A percentile compares a stretch with the other conserved stretches of the same genome.
These are phyloP conservation scores for Diplodus sargus DNA, from an alignment of 2,797 vertebrate genomes.

Conservation along the genomic window DNA sequence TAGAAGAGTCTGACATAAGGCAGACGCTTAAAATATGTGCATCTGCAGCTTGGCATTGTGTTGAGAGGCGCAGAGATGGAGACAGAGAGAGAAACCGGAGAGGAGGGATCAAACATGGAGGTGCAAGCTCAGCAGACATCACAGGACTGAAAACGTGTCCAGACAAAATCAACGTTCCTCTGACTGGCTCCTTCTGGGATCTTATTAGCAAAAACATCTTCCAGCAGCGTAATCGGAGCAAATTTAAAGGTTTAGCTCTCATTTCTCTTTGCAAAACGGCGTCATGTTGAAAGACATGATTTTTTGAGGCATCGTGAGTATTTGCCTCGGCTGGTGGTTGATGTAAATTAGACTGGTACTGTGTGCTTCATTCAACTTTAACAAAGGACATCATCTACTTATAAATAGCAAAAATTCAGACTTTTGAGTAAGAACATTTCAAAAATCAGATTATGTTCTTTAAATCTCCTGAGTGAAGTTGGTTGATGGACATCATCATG, in stretches of 20 bases:
- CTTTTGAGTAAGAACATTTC: not conserved
- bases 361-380: not conserved
- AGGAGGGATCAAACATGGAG: slow-evolving; percentile 38
- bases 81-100: not conserved
- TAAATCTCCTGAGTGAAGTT: too few relatives aligned
- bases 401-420: not conserved
- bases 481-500: not conserved
- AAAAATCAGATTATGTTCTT: not conserved
- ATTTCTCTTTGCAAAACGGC: slow-evolving; percentile 25
- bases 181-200: slow-evolving; percentile 47
- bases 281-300: slow-evolving; percentile 10
- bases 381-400: not conserved
- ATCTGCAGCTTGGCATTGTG: slow-evolving; percentile 60
- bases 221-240: not conserved
- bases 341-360: not conserved
- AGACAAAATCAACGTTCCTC: slow-evolving; percentile 49
- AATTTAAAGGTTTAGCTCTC: slow-evolving; percentile 31
- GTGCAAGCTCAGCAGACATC: slow-evolving; percentile 57
- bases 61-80: not conserved
- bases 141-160: slow-evolving; percentile 38
- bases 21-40: slow-evolving; percentile 27
- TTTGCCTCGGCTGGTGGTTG: not conserved
- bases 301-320: not conserved
- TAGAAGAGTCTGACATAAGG: slow-evolving; percentile 42
- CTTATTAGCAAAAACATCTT: slow-evolving; percentile 36